These are phyloP conservation scores for Megamerina dolium DNA, from an alignment of 2,888 invertebrate genomes.

Conservation along the genomic window DNA sequence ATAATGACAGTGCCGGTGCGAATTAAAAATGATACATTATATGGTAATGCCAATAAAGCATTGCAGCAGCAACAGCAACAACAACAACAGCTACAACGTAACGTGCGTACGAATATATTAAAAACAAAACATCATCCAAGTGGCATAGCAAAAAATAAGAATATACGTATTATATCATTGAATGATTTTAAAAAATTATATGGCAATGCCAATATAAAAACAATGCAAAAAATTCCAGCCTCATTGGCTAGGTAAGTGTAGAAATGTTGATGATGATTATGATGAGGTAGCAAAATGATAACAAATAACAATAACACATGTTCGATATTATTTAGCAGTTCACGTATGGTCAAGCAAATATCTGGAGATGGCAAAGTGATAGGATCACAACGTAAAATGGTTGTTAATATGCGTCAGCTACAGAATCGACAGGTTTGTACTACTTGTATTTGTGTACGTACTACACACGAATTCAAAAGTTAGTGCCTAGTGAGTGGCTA, in stretches of 20 bases:
- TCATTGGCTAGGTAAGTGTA: slow-evolving; percentile 35
- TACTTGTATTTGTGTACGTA: no score
- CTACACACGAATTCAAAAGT: no score
- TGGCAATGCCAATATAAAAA: slow-evolving; percentile 35
- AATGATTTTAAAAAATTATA: slow-evolving; percentile 47
- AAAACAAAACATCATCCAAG: slow-evolving; percentile 25
- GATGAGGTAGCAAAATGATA: no score
- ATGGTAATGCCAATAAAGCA: slow-evolving; percentile 19
- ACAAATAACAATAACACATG: no score
- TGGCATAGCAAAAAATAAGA: no score
- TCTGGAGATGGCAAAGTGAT: slow-evolving; percentile 13
- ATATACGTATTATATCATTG: slow-evolving; percentile 46
- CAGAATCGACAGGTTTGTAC: slow-evolving; percentile 31
- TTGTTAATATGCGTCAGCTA: slow-evolving; percentile 32
- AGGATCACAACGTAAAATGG: slow-evolving; percentile 23
- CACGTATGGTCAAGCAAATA: slow-evolving; percentile 34
- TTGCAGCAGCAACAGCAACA: no score
- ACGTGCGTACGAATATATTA: slow-evolving; percentile 26
- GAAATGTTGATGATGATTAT: no score
- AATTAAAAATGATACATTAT: not conserved
- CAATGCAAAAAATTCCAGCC: slow-evolving; percentile 38
- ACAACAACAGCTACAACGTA: no score
- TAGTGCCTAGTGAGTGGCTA: no score
- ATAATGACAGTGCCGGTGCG: slow-evolving; percentile 11
- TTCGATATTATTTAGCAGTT: no score